Evolutionary conservation across 2,888 invertebrate species (phyloP).

Genomic region (Leptura quadrifasciata): DNA sequence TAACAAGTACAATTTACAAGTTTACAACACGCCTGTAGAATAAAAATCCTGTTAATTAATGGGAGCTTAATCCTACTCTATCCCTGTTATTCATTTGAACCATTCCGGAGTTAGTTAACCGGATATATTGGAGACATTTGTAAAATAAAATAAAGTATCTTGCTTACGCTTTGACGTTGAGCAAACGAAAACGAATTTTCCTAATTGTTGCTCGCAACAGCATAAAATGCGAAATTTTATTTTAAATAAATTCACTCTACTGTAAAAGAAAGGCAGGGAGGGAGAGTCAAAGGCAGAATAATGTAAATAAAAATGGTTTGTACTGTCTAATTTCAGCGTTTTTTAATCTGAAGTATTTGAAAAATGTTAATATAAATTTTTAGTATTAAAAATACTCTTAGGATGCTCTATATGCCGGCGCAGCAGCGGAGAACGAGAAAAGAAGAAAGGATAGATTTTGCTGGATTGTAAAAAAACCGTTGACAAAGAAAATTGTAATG

Average conservation of each 20-base stretch:
- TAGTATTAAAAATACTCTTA: too few species aligned
- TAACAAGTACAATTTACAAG: not conserved
- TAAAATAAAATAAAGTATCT: not conserved
- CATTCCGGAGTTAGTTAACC: not conserved
- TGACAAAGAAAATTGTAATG: too few species aligned
- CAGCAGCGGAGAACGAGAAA: too few species aligned
- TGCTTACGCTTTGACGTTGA: slow-evolving; percentile 2
- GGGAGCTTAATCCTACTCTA: not conserved
- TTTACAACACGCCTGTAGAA: not conserved
- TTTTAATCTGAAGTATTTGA: too few species aligned
- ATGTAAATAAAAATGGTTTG: too few species aligned
- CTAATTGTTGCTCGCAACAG: not conserved
- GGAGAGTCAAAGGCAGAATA: not conserved
- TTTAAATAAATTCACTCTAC: not conserved
- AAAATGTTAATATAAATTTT: too few species aligned
- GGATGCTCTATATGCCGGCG: too few species aligned
- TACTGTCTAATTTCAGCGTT: too few species aligned
- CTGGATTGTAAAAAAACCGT: too few species aligned
- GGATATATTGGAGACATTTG: not conserved
- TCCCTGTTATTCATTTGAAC: not conserved
- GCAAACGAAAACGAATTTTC: not conserved
- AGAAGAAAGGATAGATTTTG: too few species aligned
- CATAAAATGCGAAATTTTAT: not conserved
- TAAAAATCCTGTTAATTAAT: not conserved
- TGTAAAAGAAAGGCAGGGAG: not conserved